Evolutionary conservation across 2,113 vertebrate genomes (phyloP).

Genomic region (Anhinga anhinga): DNA sequence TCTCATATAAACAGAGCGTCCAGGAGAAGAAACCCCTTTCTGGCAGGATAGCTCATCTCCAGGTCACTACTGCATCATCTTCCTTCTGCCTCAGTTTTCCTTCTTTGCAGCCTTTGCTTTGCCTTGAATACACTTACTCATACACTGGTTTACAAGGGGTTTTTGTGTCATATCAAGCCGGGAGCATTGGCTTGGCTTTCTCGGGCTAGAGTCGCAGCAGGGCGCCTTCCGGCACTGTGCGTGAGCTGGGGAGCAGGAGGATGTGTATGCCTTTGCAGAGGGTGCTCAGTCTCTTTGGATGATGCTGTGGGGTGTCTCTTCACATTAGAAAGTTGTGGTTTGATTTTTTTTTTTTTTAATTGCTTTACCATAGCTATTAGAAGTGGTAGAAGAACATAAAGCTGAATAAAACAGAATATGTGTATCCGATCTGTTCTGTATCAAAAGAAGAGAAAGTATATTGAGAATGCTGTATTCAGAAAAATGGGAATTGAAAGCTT

Average conservation of each 20-base stretch:
- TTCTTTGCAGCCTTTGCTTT: neutral
- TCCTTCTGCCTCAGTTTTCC: neutral
- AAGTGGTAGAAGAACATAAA: neutral
- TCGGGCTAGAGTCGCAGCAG: neutral
- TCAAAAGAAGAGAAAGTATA: neutral
- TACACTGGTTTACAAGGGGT: rapidly evolving
- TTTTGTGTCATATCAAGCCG: rapidly evolving
- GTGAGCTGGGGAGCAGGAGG: neutral
- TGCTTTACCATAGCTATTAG: neutral
- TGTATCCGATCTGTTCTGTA: neutral
- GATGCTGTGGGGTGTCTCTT: neutral
- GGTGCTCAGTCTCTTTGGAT: neutral
- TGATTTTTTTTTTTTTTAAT: neutral
- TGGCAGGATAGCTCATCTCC: neutral
- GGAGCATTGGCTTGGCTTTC: neutral
- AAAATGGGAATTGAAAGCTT: neutral
- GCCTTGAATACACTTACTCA: neutral
- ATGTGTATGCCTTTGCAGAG: neutral
- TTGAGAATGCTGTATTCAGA: neutral
- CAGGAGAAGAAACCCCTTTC: neutral
- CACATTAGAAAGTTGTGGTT: neutral
- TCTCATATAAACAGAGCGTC: neutral
- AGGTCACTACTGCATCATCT: neutral
- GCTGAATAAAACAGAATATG: neutral
- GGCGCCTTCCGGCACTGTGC: rapidly evolving